Evolutionary conservation across 2,113 vertebrate genomes (phyloP).

Genomic region (Chionomys nivalis): DNA sequence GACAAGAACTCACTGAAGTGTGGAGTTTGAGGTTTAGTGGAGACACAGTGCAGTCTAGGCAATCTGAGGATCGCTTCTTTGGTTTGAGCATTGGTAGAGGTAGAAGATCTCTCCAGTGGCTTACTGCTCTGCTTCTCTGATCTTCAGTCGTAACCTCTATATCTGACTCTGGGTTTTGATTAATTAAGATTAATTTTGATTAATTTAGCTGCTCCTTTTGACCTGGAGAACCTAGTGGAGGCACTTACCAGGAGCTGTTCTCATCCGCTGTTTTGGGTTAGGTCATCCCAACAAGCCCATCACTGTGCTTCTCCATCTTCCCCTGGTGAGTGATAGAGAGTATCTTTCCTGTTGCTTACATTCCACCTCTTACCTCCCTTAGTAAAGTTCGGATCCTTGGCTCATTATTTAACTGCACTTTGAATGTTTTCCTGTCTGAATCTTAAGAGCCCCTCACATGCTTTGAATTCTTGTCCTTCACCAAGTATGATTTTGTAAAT

Average conservation of each 20-base stretch:
- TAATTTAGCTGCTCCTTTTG: neutral
- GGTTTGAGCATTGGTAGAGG: no score
- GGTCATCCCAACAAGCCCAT: neutral
- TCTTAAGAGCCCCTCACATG: constrained; percentile 11
- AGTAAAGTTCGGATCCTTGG: neutral
- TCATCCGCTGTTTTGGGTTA: neutral
- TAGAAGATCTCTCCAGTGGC: no score
- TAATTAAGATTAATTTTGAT: no score
- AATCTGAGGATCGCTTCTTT: no score
- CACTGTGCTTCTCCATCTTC: neutral
- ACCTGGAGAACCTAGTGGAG: neutral
- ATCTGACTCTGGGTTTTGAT: no score
- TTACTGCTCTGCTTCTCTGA: no score
- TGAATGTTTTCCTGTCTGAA: neutral
- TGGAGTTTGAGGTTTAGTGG: no score
- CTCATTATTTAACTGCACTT: neutral
- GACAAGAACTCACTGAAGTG: no score
- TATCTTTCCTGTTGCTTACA: neutral
- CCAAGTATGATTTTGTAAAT: neutral
- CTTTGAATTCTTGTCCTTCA: neutral
- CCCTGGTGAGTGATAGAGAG: neutral
- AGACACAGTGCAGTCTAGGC: no score
- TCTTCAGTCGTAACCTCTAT: no score
- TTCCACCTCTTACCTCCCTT: neutral
- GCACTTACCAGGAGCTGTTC: neutral